Evolutionary conservation across 2,888 invertebrate species (phyloP).

Genomic region (Trichopoda pennipes): DNA sequence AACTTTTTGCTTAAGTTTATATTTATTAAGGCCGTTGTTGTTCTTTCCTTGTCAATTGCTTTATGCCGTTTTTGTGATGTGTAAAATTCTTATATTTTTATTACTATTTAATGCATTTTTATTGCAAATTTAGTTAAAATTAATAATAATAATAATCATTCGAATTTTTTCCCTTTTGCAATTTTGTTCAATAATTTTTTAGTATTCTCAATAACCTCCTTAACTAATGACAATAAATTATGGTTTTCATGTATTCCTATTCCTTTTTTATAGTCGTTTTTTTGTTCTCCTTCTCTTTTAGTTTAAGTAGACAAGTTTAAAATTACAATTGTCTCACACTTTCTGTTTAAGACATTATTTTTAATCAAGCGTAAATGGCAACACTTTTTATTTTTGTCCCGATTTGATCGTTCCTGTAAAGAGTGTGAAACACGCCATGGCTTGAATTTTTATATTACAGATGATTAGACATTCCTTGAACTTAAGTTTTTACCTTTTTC

Average conservation of each 20-base stretch:
- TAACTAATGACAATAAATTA: constrained; percentile 67
- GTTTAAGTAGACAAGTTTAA: constrained; percentile 49
- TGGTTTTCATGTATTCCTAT: constrained; percentile 56
- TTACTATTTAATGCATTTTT: constrained; percentile 66
- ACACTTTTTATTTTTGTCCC: constrained; percentile 52
- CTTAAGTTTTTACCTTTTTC: constrained; percentile 20
- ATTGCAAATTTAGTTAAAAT: constrained; percentile 68
- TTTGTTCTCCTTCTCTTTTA: neutral
- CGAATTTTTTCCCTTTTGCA: constrained; percentile 18
- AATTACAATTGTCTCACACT: constrained; percentile 67
- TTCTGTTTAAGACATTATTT: constrained; percentile 36
- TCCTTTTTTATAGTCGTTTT: neutral
- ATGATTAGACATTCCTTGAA: constrained; percentile 65
- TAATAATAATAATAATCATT: constrained; percentile 63
- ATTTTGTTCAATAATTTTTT: constrained; percentile 23
- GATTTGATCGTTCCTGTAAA: constrained; percentile 46
- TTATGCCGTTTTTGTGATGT: constrained; percentile 46
- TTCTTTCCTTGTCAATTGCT: constrained; percentile 18
- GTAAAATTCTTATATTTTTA: constrained; percentile 61
- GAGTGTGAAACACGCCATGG: constrained; percentile 69
- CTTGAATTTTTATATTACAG: constrained; percentile 67
- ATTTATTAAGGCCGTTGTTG: neutral
- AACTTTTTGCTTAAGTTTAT: neutral
- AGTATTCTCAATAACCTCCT: constrained; percentile 36
- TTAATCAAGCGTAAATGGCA: constrained; percentile 64